A percentile compares a stretch with the other conserved stretches of the same genome.
Conservation (phyloP, 2,888 invertebrate genomes). For the Synergus itoensis region DNA sequence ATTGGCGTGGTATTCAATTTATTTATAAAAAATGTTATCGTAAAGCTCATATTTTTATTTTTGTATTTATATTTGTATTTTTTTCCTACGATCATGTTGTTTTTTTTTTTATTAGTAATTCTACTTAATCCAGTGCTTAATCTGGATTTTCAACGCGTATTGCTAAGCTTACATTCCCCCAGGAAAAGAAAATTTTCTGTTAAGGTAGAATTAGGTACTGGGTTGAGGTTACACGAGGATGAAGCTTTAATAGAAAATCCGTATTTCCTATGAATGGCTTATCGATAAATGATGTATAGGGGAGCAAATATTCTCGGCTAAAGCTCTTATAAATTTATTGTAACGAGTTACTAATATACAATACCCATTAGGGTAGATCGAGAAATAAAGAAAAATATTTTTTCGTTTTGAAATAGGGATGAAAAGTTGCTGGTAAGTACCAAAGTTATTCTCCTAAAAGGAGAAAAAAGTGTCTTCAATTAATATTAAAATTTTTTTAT, state of each 20-base stretch:
- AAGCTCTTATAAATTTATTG: not conserved
- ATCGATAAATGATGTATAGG: conserved; percentile 1
- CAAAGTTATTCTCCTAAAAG: no score
- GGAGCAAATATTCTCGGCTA: not conserved
- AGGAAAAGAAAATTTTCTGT: not conserved
- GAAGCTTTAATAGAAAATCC: not conserved
- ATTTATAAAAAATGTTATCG: no score
- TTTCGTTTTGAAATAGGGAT: no score
- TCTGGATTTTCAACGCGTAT: not conserved
- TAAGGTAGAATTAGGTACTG: not conserved
- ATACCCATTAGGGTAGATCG: not conserved
- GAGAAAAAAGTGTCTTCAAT: no score
- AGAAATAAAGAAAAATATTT: no score
- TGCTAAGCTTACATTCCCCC: not conserved
- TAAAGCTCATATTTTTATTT: no score
- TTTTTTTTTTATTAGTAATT: not conserved
- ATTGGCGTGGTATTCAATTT: no score
- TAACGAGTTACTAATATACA: not conserved
- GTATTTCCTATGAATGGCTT: not conserved
- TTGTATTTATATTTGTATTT: no score
- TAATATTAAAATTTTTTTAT: no score
- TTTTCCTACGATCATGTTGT: not conserved
- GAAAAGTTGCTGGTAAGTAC: no score
- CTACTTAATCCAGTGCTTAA: not conserved
- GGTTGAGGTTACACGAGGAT: not conserved